These are phyloP conservation scores for Capromys pilorides DNA, from an alignment of 2,797 vertebrate species.

Conservation along the genomic window DNA sequence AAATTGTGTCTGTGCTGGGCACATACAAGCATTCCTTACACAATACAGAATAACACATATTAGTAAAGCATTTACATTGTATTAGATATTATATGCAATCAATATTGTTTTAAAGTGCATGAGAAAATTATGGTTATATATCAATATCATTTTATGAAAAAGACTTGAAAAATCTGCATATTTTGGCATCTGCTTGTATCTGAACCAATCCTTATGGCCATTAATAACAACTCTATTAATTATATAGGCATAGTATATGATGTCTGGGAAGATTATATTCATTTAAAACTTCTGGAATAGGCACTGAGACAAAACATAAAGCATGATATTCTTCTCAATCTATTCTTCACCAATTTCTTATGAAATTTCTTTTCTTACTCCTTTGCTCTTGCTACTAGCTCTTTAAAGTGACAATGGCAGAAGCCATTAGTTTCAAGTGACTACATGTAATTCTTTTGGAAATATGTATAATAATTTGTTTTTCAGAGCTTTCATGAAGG, in stretches of 20 bases:
- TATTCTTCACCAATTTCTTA: neutral
- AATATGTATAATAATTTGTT: conserved; percentile 10
- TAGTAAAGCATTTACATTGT: neutral
- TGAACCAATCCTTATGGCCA: neutral
- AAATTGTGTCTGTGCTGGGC: neutral
- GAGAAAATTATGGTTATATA: neutral
- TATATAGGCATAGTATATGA: neutral
- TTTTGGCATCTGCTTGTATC: neutral
- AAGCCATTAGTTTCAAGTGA: neutral
- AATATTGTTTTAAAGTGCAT: neutral
- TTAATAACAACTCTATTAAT: neutral
- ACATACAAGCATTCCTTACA: neutral
- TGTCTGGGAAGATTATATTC: neutral
- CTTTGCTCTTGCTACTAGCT: neutral
- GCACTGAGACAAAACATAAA: neutral
- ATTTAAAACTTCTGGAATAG: neutral
- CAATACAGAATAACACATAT: neutral
- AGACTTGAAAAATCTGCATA: neutral
- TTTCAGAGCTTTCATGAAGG: conserved; percentile 6
- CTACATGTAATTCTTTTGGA: neutral
- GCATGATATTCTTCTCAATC: neutral
- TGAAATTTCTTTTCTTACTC: neutral
- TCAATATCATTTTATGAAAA: neutral
- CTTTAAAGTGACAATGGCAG: conserved; percentile 26
- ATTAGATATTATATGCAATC: neutral